phyloP scores from a whole-genome alignment of 2,888 invertebrate genomes.

The Philereme vetulata region DNA sequence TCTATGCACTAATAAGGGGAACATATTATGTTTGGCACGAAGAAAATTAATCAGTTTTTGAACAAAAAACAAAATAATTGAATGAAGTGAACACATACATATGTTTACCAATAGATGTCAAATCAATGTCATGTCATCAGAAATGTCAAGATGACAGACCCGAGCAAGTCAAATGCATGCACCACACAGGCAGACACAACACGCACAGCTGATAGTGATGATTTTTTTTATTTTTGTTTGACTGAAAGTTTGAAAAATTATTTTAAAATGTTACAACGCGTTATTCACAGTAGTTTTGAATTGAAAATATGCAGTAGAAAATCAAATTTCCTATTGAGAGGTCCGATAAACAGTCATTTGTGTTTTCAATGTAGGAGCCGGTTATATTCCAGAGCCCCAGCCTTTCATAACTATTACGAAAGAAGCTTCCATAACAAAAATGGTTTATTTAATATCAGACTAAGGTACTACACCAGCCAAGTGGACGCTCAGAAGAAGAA shows the following conservation, averaged over 20 bases:
- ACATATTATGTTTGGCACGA: too few species aligned
- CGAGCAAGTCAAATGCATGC: too few species aligned
- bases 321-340: conserved; percentile 56
- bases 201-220: conserved; percentile 9
- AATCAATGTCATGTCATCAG: too few species aligned
- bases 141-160: too few species aligned
- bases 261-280: conserved; percentile 67
- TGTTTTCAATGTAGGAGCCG: conserved; percentile 72
- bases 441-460: conserved; percentile 56
- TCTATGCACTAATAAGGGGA: too few species aligned
- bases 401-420: conserved; percentile 65
- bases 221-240: conserved; percentile 44
- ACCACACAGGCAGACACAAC: too few species aligned
- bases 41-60: too few species aligned
- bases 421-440: conserved; percentile 56
- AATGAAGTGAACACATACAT: too few species aligned
- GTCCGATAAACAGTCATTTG: conserved; percentile 51
- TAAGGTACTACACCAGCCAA: conserved; percentile 67
- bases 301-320: conserved; percentile 62
- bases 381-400: conserved; percentile 63
- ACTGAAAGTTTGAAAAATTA: conserved; percentile 45
- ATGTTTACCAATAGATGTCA: too few species aligned
- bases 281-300: conserved; percentile 64
- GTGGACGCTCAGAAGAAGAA: conserved; percentile 68
- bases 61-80: too few species aligned